Evolutionary conservation across 2,113 vertebrate genomes (phyloP).

Genomic region (Origma solitaria): DNA sequence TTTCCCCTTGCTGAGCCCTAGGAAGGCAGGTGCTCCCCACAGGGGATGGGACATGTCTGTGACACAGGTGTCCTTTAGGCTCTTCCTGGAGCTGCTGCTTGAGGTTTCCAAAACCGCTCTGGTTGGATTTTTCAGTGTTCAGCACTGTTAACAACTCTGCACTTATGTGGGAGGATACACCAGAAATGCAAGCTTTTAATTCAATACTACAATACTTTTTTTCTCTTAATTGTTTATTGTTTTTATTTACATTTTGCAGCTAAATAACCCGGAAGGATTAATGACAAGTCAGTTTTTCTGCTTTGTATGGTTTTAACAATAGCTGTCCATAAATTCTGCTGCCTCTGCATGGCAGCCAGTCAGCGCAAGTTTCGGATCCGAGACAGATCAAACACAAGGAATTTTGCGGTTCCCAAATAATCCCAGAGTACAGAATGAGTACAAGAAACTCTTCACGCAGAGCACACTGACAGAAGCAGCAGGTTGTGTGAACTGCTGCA

Average conservation of each 20-base stretch:
- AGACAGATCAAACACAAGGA: neutral
- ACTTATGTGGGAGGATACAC: rapidly evolving
- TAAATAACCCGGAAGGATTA: neutral
- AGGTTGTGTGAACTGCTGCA: neutral
- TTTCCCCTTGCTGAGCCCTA: neutral
- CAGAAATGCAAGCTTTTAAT: neutral
- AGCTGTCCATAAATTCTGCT: neutral
- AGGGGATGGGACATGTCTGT: rapidly evolving
- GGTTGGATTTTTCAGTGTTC: neutral
- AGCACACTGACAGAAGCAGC: neutral
- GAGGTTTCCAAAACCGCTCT: neutral
- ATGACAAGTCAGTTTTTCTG: neutral
- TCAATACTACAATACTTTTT: neutral
- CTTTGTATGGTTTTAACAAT: neutral
- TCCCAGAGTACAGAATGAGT: neutral
- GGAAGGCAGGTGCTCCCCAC: neutral
- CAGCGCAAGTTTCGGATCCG: neutral
- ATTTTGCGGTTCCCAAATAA: neutral
- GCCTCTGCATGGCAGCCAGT: neutral
- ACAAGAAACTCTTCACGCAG: rapidly evolving
- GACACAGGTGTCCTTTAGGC: rapidly evolving
- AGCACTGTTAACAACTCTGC: rapidly evolving
- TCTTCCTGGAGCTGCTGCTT: neutral
- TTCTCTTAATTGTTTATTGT: neutral
- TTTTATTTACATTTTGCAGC: neutral